Evolutionary conservation across 2,888 invertebrate species (phyloP).

Genomic region (Aspidapion aeneum): DNA sequence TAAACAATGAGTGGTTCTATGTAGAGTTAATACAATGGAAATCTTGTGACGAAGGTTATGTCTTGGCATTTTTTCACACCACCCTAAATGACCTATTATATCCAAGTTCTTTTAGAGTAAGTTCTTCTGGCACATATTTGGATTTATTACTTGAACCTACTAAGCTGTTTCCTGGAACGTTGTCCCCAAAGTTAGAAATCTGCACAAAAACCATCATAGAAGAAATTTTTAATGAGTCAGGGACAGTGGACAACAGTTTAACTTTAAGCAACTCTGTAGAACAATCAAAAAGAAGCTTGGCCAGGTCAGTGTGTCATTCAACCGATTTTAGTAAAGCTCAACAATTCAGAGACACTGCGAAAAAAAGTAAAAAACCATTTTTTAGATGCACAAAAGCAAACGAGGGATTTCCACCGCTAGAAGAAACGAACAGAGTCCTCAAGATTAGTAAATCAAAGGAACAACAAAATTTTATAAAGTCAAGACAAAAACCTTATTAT

Average conservation of each 20-base stretch:
- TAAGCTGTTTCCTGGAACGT: constrained; percentile 64
- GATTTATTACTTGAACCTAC: constrained; percentile 67
- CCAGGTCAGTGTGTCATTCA: constrained; percentile 36
- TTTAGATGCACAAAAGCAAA: constrained; percentile 33
- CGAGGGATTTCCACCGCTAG: constrained; percentile 32
- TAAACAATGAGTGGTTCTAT: constrained; percentile 60
- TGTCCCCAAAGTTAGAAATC: constrained; percentile 69
- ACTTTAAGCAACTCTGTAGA: constrained; percentile 38
- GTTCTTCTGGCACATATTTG: constrained; percentile 56
- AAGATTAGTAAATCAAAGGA: not conserved
- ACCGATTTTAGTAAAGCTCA: constrained; percentile 31
- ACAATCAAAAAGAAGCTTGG: constrained; percentile 16
- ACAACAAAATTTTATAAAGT: not conserved
- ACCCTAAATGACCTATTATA: constrained; percentile 62
- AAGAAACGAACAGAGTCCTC: constrained; percentile 26
- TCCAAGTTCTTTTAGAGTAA: constrained; percentile 55
- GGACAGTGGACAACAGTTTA: constrained; percentile 46
- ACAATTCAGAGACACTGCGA: constrained; percentile 6
- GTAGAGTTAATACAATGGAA: constrained; percentile 65
- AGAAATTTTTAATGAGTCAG: constrained; percentile 49
- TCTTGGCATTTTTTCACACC: constrained; percentile 62
- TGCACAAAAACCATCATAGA: constrained; percentile 65
- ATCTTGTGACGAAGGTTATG: constrained; percentile 47
- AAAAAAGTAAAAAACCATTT: constrained; percentile 24
- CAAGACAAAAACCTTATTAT: not conserved